Conservation (phyloP, 2,888 invertebrate genomes). For the Anticlea derivata region DNA sequence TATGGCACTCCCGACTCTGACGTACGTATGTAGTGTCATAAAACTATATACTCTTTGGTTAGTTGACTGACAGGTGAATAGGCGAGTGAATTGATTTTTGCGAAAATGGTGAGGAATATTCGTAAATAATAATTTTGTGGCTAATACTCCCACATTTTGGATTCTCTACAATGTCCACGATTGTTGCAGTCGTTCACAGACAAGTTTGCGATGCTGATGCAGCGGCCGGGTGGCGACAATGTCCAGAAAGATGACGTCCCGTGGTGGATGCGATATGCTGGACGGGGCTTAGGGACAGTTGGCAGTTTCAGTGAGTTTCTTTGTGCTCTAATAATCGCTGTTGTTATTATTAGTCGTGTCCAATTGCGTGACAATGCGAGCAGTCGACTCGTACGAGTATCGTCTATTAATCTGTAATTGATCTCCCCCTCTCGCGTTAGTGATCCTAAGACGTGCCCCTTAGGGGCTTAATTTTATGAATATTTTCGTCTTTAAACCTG, state of each 20-base stretch:
- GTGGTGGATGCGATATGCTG: conserved; percentile 95
- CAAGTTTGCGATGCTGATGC: conserved; percentile 91
- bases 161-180: conserved; percentile 44
- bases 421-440: background rate
- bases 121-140: conserved; percentile 46
- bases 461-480: too few relatives aligned
- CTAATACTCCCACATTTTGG: conserved; percentile 16
- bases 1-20: too few relatives aligned
- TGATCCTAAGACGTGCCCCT: too few relatives aligned
- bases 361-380: conserved; percentile 15
- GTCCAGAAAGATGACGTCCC: conserved; percentile 92
- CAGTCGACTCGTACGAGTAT: background rate
- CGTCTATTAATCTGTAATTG: background rate
- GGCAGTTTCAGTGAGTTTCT: conserved; percentile 91
- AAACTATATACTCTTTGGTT: too few relatives aligned
- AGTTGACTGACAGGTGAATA: conserved; percentile 61
- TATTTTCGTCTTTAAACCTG: too few relatives aligned
- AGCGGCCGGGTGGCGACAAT: conserved; percentile 91
- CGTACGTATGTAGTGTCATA: too few relatives aligned
- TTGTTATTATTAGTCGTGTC: conserved; percentile 19
- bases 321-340: conserved; percentile 23
- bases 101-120: conserved; percentile 72
- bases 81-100: conserved; percentile 78
- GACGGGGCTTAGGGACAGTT: conserved; percentile 91
- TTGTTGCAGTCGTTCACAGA: conserved; percentile 88